Evolutionary conservation across 2,797 vertebrate genomes (phyloP).

Genomic region (Todus mexicanus): DNA sequence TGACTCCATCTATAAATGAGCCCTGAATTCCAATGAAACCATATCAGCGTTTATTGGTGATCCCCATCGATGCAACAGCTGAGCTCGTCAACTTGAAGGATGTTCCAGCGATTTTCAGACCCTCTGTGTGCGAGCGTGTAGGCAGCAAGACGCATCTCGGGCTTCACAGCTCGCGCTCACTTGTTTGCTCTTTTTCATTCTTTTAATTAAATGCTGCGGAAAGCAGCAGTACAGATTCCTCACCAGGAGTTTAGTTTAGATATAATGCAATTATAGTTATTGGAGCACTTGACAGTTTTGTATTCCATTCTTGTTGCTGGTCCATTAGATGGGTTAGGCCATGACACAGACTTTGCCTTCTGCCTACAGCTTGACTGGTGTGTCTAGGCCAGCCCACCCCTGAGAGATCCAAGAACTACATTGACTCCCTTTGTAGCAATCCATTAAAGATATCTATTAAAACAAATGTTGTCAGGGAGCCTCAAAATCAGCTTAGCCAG

Average conservation of each 20-base stretch:
- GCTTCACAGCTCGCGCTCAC: not conserved
- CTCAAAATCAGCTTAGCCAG: not conserved
- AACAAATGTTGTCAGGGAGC: not conserved
- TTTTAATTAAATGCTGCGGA: constrained; percentile 48
- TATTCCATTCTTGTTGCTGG: not conserved
- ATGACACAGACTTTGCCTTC: not conserved
- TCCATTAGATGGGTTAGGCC: not conserved
- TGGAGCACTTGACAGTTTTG: not conserved
- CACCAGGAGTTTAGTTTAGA: constrained; percentile 18
- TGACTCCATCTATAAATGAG: not conserved
- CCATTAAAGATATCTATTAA: not conserved
- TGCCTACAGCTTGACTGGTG: not conserved
- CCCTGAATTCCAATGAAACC: not conserved
- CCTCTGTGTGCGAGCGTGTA: not conserved
- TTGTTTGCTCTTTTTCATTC: constrained; percentile 34
- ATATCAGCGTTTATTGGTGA: not conserved
- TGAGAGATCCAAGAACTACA: not conserved
- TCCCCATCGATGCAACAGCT: not conserved
- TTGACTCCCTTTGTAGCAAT: not conserved
- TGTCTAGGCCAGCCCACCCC: not conserved
- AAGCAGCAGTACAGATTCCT: constrained; percentile 23
- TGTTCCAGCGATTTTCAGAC: not conserved
- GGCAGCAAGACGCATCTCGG: not conserved
- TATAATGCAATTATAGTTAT: constrained; percentile 13
- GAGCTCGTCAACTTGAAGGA: constrained; percentile 33